A percentile compares a stretch with the other conserved stretches of the same genome.
phyloP scores from a whole-genome alignment of 2,888 invertebrate genomes.

The Lasioglossum zephyrum region DNA sequence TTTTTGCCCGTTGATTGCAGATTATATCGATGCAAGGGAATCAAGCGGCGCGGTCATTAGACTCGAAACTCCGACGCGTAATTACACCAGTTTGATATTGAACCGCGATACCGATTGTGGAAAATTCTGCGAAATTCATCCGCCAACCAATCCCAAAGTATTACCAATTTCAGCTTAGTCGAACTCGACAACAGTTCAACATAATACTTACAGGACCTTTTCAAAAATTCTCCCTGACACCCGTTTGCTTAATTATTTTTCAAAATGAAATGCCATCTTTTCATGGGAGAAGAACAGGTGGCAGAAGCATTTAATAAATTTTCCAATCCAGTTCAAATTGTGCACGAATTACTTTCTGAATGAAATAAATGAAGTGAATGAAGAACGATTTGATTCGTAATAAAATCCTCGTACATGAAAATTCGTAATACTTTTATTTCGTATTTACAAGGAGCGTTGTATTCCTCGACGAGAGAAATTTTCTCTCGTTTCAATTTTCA shows the following conservation, averaged over 20 bases:
- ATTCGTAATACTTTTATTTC: background rate
- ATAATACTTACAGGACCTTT: background rate
- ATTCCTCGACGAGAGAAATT: background rate
- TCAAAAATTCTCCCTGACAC: background rate
- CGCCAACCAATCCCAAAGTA: background rate
- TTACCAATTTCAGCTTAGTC: background rate
- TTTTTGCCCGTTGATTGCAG: constrained; percentile 9
- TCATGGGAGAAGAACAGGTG: background rate
- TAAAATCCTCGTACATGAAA: background rate
- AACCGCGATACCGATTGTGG: constrained; percentile 24
- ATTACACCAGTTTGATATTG: constrained; percentile 1
- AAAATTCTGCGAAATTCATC: constrained; percentile 29
- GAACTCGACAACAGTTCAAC: background rate
- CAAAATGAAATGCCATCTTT: no score
- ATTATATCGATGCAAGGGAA: constrained; percentile 36
- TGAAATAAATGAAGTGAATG: background rate
- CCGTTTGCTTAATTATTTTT: no score
- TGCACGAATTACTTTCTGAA: no score
- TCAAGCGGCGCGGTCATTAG: constrained; percentile 18
- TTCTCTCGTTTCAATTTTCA: background rate
- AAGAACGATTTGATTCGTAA: background rate
- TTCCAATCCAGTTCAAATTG: background rate
- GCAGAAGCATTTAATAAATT: background rate
- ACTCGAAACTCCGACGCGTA: constrained; percentile 22
- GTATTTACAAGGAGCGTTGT: background rate